phyloP scores from a whole-genome alignment of 1,140 invertebrate genomes.

The Mizuhopecten yessoensis region DNA sequence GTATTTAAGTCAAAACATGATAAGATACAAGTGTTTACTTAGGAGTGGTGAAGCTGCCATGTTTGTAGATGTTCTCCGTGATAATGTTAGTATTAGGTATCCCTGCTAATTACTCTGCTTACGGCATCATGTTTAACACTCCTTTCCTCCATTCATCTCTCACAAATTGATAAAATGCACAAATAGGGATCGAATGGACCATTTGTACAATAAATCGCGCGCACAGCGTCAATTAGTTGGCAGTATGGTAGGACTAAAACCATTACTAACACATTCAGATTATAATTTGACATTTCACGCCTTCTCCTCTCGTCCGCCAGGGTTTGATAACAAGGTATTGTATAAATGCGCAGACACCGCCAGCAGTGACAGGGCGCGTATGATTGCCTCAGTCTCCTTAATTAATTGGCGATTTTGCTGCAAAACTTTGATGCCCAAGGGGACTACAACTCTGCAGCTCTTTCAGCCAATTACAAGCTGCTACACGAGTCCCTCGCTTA shows the following conservation, averaged over 20 bases:
- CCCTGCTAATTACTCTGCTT: background rate
- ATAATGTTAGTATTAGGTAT: no score
- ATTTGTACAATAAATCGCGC: slow-evolving; percentile 1
- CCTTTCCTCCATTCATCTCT: background rate
- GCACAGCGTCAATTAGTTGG: slow-evolving; percentile 15
- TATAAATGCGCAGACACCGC: slow-evolving; percentile 13
- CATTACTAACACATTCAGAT: slow-evolving; percentile 33
- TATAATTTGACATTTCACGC: slow-evolving; percentile 8
- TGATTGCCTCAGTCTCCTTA: slow-evolving; percentile 30
- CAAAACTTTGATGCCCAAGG: background rate
- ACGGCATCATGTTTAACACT: background rate
- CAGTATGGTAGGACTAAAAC: slow-evolving; percentile 24
- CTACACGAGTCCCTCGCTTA: background rate
- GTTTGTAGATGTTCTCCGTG: no score
- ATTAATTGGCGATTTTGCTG: slow-evolving; percentile 32
- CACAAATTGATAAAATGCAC: slow-evolving; percentile 34
- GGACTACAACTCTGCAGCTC: background rate
- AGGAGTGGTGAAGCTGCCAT: no score
- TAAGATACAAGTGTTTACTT: no score
- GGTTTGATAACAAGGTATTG: slow-evolving; percentile 10
- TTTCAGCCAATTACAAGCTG: background rate
- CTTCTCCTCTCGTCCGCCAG: background rate
- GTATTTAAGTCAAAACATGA: no score
- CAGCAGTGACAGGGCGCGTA: background rate
- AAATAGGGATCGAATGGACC: slow-evolving; percentile 33